Evolutionary conservation across 1,140 invertebrate species (phyloP), one percentile per base, ranked within the genome.

Genomic region (Neodiprion pinetum): DNA sequence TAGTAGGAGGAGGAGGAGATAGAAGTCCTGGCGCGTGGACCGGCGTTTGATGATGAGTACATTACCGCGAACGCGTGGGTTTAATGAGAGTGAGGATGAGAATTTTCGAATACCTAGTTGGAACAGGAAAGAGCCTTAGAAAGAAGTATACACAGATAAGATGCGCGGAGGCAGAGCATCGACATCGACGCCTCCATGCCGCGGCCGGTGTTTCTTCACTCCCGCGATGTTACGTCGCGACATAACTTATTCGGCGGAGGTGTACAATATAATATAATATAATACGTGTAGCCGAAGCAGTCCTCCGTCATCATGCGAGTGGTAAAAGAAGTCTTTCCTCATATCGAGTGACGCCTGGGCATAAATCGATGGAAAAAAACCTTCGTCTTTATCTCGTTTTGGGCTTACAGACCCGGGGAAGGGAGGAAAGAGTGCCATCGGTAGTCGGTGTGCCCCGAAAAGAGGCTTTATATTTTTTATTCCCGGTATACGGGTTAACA

Each of bases 11-110:
- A 40, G 28, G 28, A 5, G 28, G 28, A 40, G 28, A 5, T 21
- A 40, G 28, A 40, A 40, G 28, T 40, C 28, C 28, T 40, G 28
- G 28, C 28, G 28, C 28, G 28, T 40, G 28, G 28, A 40, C 28
- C 28, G 28, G 28, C 28, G 28, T 40, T 40, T 40, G 28, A 40
- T 40, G 28, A 40, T 40, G 28, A 40, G 53, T 61, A 61, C n/a
- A 61, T 61, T 61, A 61, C 53, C 5, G 28, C 28, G n/a, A 61
- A 61, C 53, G 53, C 53, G 53, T 61, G 53, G 53, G 53, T 61
- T 61, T 61, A 61, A 61, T 61, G 53, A 61, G 53, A 61, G 53
- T 61, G 53, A 61, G n/a, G 53, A 61, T 61, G 11, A 61, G 53
- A 61, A 61, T 61, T 61, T 61, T 61, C 11, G n/a, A 61, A 61